Conservation (phyloP, 2,888 invertebrate genomes). For the Brachyopa scutellaris region DNA sequence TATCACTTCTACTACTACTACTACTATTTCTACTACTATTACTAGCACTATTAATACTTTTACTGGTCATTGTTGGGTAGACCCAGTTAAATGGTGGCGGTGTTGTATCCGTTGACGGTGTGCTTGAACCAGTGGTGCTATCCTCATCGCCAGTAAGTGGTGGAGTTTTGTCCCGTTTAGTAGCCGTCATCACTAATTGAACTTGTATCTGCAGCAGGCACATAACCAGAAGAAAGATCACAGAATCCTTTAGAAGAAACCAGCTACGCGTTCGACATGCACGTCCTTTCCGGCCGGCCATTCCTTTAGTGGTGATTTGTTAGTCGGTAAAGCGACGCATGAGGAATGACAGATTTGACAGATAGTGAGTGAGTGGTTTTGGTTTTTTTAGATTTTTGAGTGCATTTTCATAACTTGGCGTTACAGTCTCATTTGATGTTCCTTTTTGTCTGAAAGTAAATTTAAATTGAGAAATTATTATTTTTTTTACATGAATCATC, state of each 20-base stretch:
- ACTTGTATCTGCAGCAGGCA: conserved; percentile 69
- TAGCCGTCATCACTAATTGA: conserved; percentile 57
- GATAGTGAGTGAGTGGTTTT: not conserved
- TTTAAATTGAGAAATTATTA: too few relatives aligned
- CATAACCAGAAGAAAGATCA: conserved; percentile 75
- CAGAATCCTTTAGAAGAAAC: conserved; percentile 76
- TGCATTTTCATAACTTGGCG: not conserved
- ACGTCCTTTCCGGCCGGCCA: conserved; percentile 76
- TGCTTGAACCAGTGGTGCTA: too few relatives aligned
- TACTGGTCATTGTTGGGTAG: conserved; percentile 46
- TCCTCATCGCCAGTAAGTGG: not conserved
- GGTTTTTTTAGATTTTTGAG: not conserved
- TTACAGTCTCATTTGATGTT: not conserved
- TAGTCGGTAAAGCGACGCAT: conserved; percentile 43
- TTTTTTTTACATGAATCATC: too few relatives aligned
- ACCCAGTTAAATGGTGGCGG: conserved; percentile 52
- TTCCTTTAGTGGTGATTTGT: conserved; percentile 71
- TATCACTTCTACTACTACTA: conserved; percentile 41
- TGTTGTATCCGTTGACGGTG: conserved; percentile 36
- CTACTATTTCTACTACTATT: conserved; percentile 62
- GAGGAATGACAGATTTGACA: conserved; percentile 34
- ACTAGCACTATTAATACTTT: conserved; percentile 63
- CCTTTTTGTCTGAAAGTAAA: too few relatives aligned
- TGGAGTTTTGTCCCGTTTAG: conserved; percentile 24
- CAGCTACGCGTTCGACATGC: conserved; percentile 75